These are phyloP conservation scores for Papilio xuthus DNA, from an alignment of 1,140 invertebrate species.

Conservation along the genomic window DNA sequence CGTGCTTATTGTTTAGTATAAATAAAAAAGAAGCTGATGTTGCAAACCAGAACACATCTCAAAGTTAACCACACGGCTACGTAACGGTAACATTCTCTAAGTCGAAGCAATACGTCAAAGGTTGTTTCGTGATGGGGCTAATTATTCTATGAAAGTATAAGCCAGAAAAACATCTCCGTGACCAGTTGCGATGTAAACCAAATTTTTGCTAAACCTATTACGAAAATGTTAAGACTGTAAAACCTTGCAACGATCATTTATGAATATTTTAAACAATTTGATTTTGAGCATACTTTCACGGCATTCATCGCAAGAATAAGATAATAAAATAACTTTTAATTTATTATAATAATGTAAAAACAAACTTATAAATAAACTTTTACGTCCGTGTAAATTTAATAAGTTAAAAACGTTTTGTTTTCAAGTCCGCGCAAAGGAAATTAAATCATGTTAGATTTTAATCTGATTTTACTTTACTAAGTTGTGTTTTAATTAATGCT, in stretches of 20 bases:
- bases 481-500: no score
- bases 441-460: no score
- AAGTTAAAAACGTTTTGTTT: no score
- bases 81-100: constrained; percentile 35
- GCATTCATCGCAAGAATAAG: neutral
- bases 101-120: constrained; percentile 36
- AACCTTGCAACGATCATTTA: constrained; percentile 13
- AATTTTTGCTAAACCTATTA: constrained; percentile 37
- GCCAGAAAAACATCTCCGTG: constrained; percentile 29
- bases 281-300: neutral
- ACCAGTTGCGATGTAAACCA: constrained; percentile 27
- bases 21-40: neutral
- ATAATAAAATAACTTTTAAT: neutral
- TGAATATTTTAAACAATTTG: neutral
- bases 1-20: neutral
- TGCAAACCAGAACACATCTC: constrained; percentile 12
- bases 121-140: constrained; percentile 40
- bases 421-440: no score
- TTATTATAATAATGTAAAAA: neutral
- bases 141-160: constrained; percentile 36
- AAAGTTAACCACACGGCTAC: constrained; percentile 2
- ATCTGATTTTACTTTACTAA: no score
- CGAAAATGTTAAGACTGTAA: constrained; percentile 30
- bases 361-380: neutral
- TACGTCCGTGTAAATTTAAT: neutral